phyloP scores from a whole-genome alignment of 2,797 vertebrate species.

The Phataginus tetradactyla region DNA sequence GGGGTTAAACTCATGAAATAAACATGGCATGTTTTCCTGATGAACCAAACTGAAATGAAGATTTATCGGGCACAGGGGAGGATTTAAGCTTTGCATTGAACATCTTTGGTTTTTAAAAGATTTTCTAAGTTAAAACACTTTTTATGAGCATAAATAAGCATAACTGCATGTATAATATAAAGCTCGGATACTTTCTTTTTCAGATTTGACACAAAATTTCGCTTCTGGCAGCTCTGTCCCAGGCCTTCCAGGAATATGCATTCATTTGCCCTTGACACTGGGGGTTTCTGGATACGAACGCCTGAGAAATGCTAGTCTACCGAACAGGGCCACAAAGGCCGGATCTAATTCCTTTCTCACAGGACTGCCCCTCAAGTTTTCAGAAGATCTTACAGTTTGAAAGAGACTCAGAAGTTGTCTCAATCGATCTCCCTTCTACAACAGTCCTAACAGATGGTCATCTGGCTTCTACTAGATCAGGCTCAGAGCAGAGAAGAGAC shows the following conservation, averaged over 20 bases:
- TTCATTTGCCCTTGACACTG: constrained; percentile 48
- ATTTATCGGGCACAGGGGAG: neutral
- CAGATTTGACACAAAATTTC: constrained; percentile 35
- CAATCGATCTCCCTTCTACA: constrained; percentile 63
- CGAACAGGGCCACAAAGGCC: constrained; percentile 36
- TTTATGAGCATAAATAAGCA: constrained; percentile 49
- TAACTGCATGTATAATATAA: neutral
- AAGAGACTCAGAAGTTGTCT: constrained; percentile 70
- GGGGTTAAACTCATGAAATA: neutral
- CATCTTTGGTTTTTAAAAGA: neutral
- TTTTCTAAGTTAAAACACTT: constrained; percentile 49
- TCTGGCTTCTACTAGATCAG: constrained; percentile 64
- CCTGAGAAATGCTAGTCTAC: neutral
- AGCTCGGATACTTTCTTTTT: constrained; percentile 46
- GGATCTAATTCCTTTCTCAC: constrained; percentile 52
- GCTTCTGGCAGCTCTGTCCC: neutral
- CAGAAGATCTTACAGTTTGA: constrained; percentile 67
- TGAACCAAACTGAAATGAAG: constrained; percentile 41
- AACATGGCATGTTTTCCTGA: neutral
- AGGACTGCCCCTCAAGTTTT: constrained; percentile 17
- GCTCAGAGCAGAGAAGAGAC: constrained; percentile 55
- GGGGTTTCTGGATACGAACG: constrained; percentile 17
- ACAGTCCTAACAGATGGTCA: constrained; percentile 70
- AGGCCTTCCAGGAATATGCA: constrained; percentile 26
- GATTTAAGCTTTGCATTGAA: constrained; percentile 36